Evolutionary conservation across 2,888 invertebrate genomes (phyloP), one percentile per base, ranked within the genome.

Genomic region (Andrena bucephala): DNA sequence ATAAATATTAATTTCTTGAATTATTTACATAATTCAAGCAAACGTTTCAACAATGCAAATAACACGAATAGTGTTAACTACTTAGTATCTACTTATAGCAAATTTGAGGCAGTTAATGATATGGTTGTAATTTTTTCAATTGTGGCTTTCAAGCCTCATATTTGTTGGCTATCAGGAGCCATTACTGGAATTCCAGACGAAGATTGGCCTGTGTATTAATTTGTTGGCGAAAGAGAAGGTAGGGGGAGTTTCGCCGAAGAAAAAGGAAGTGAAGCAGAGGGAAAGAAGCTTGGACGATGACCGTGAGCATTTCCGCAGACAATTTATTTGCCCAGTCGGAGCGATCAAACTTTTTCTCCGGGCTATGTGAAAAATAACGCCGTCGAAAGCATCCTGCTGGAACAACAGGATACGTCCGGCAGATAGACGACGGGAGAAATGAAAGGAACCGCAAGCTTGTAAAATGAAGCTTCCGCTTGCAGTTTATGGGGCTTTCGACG

Each of bases 261-360:
- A 52, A 67, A 70, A 86, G 82, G 76, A 84, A 72, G 71, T 59
- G 31, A 52, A 36, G 29, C 31, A 82, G 62, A 57, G 75, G 77
- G 72, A 68, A 87, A 81, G 77, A 85, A 86, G 84, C 73, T 81
- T 71, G 83, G 70, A 76, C 79, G 77, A 82, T 82, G 85, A 83
- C 82, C 73, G 84, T n/a, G 77, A 72, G 85, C 77, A 86, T 86
- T 90, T 89, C 87, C 82, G 83, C 83, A 83, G 87, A 87, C 86
- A 89, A 90, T 91, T 90, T 90, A 90, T 91, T 89, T 90, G 86
- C 77, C 87, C 85, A 85, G 85, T 87, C 85, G 88, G 87, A 85
- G 84, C 86, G 87, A 90, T 91, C 87, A 86, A 91, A 91, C 89
- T 91, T 90, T 90, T 89, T 88, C 85, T 81, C 65, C 42, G 27